These are phyloP conservation scores for Thereva unica DNA, from an alignment of 2,888 invertebrate genomes.

Conservation along the genomic window DNA sequence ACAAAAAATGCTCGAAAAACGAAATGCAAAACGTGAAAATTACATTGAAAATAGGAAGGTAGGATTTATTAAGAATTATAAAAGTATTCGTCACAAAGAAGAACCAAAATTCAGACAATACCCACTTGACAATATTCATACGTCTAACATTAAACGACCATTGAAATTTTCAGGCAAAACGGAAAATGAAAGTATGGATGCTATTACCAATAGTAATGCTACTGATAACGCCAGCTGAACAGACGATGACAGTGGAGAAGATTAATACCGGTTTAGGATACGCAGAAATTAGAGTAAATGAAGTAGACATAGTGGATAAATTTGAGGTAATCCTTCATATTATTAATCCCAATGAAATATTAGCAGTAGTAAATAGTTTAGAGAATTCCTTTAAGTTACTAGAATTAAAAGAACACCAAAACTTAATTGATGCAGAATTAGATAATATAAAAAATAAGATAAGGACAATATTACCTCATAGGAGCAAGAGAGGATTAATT, in stretches of 20 bases:
- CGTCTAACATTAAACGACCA: too few relatives aligned
- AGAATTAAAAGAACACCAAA: too few relatives aligned
- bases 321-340: slow-evolving; percentile 38
- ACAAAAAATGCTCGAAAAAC: too few relatives aligned
- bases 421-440: too few relatives aligned
- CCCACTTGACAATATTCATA: slow-evolving; percentile 26
- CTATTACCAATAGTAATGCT: neutral
- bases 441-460: too few relatives aligned
- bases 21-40: too few relatives aligned
- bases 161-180: too few relatives aligned
- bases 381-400: too few relatives aligned
- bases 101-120: slow-evolving; percentile 27
- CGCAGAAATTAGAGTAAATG: slow-evolving; percentile 34
- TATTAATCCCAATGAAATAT: slow-evolving; percentile 26
- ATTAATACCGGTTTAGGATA: slow-evolving; percentile 27
- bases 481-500: slow-evolving; percentile 8
- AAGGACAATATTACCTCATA: too few relatives aligned
- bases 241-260: neutral
- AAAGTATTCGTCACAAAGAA: too few relatives aligned
- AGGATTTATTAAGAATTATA: neutral
- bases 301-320: slow-evolving; percentile 36
- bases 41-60: too few relatives aligned
- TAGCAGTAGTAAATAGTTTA: neutral
- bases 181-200: neutral
- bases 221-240: neutral